phyloP scores from a whole-genome alignment of 2,797 vertebrate species.

The Lacerta bilineata region DNA sequence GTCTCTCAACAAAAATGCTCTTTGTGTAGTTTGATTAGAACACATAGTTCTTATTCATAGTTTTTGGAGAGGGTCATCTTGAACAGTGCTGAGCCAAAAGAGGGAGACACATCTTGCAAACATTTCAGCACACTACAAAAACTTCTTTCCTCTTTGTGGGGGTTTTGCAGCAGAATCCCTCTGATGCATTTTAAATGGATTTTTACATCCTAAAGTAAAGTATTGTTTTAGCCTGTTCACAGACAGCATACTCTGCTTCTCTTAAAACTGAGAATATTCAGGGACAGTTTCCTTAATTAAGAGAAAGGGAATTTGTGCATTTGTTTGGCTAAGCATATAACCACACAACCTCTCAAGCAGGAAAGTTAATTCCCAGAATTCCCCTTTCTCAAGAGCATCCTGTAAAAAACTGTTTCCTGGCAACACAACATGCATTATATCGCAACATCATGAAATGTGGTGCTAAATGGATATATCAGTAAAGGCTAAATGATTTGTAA shows the following conservation, averaged over 20 bases:
- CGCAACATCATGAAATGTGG: neutral
- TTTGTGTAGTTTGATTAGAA: neutral
- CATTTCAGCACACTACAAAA: neutral
- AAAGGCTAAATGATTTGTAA: neutral
- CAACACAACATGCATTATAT: neutral
- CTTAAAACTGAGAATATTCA: neutral
- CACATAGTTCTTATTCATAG: neutral
- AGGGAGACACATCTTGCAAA: neutral
- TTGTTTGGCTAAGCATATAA: neutral
- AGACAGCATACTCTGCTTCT: neutral
- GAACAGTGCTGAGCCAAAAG: neutral
- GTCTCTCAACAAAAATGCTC: neutral
- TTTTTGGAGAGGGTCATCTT: neutral
- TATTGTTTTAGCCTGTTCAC: neutral
- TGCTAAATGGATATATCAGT: neutral
- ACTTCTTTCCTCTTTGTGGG: neutral
- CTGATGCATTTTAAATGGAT: neutral
- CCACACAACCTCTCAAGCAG: neutral
- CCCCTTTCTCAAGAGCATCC: neutral
- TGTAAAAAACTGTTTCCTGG: neutral
- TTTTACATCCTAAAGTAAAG: neutral
- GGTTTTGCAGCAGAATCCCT: neutral
- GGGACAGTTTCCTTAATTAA: neutral
- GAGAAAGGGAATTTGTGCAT: neutral
- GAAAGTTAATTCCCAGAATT: neutral